Percentiles rank a stretch among this genome's conserved stretches.
Conservation (phyloP, 2,888 invertebrate species). For the Leptarthrus brevirostris region DNA sequence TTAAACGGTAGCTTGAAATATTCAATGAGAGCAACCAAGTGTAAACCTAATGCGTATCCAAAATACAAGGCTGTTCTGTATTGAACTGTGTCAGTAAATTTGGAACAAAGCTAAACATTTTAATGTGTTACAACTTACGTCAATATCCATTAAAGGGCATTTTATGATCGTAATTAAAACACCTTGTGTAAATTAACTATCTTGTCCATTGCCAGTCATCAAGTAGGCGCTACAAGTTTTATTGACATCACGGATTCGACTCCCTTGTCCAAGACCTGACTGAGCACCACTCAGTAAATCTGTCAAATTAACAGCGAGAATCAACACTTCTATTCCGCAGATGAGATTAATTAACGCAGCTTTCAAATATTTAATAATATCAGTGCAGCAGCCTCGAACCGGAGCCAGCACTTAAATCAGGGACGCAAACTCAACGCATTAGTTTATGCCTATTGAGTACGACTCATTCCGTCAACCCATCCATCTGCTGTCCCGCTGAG, state of each 20-base stretch:
- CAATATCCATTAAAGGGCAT: no score
- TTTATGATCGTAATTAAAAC: no score
- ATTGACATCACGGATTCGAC: neutral
- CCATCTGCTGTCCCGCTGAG: slow-evolving; percentile 43
- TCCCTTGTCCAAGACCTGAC: neutral
- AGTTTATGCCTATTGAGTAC: neutral
- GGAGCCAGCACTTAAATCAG: slow-evolving; percentile 20
- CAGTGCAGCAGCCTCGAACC: slow-evolving; percentile 20
- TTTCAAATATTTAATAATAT: slow-evolving; percentile 13
- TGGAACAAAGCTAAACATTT: no score
- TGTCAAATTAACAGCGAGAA: neutral
- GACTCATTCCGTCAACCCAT: slow-evolving; percentile 30
- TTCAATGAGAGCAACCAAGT: no score
- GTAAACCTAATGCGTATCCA: no score
- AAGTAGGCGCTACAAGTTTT: no score
- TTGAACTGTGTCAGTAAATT: no score
- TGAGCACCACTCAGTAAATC: neutral
- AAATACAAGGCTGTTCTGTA: no score
- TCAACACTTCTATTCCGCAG: slow-evolving; percentile 2
- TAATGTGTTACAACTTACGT: no score
- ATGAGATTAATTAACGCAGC: slow-evolving; percentile 36
- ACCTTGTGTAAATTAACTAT: no score
- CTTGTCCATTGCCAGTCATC: no score
- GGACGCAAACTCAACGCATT: slow-evolving; percentile 1
- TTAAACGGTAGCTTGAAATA: no score